Base-by-base conservation (phyloP, 1,140 invertebrate species). In the Drosophila insularis region DNA sequence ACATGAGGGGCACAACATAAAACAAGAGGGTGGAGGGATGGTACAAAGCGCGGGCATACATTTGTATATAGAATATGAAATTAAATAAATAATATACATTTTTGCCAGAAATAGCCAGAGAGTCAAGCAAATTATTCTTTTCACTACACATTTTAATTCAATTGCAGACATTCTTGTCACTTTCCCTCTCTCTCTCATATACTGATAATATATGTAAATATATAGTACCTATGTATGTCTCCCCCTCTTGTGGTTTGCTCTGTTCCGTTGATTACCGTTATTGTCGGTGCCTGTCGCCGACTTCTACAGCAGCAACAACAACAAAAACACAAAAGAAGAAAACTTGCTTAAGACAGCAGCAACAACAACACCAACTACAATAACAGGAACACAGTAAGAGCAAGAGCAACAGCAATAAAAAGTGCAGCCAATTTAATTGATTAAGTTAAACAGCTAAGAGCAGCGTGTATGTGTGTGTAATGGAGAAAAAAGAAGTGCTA, bases 221-320 rank as follows among this genome's bases (percentile, higher is more conserved):
- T n/a, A n/a, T n/a, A n/a, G n/a, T n/a, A n/a, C n/a, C n/a, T n/a
- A n/a, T n/a, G 27, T 6, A 27, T 27, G 1, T 27, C 27, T 27
- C 27, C 27, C 27, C 43, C 32, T 2, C 32, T 35, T 35, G 32
- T 35, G 32, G 32, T 35, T 35, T 35, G 32, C 32, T 2, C 8
- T 21, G 43, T 21, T 4, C 43, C 76, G 65, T 63, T 68, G 65
- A 66, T 68, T 21, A 21, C 43, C 76, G 65, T 71, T 74, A 74
- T 78, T 86, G 71, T 67, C 63, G 74, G 82, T 86, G 82, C 82
- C 82, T 81, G 82, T 74, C 82, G 75, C 82, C 82, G 65, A 76
- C 19, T 50, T 74, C 43, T 66, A 70, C 61, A 68, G 54, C 65
- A 81, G 50, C 32, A 68, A 60, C 59, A 62, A 56, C 32, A 19